Evolutionary conservation across 2,888 invertebrate genomes (phyloP).

Genomic region (Unio delphinus): DNA sequence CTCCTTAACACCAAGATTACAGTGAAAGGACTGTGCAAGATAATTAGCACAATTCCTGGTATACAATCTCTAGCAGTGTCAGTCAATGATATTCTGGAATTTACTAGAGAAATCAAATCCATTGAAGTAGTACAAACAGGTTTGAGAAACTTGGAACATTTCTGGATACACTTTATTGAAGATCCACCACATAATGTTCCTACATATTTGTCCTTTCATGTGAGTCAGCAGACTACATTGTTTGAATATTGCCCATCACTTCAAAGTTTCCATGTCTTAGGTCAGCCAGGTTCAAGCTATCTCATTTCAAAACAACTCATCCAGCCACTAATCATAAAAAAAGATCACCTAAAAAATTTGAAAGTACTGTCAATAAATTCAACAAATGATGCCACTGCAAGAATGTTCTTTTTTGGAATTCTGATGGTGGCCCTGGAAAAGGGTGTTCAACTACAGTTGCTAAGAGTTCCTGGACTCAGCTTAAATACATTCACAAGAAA

Average conservation of each 20-base stretch:
- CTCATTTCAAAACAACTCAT: conserved; percentile 62
- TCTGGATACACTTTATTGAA: conserved; percentile 62
- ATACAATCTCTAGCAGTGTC: conserved; percentile 59
- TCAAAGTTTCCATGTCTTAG: conserved; percentile 61
- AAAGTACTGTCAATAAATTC: conserved; percentile 61
- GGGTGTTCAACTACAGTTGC: conserved; percentile 26
- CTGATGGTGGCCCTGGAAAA: conserved; percentile 56
- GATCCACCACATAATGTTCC: conserved; percentile 43
- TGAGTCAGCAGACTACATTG: conserved; percentile 55
- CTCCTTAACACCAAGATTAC: conserved; percentile 62
- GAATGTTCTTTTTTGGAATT: conserved; percentile 67
- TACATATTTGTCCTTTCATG: conserved; percentile 58
- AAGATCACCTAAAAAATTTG: conserved; percentile 54
- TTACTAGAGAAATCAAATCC: conserved; percentile 57
- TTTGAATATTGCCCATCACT: conserved; percentile 63
- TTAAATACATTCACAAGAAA: conserved; percentile 30
- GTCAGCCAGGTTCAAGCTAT: conserved; percentile 58
- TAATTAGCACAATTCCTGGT: conserved; percentile 49
- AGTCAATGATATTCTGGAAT: conserved; percentile 57
- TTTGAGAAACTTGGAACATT: conserved; percentile 47
- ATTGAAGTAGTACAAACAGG: conserved; percentile 51
- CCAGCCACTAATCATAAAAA: conserved; percentile 61
- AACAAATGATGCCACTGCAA: conserved; percentile 65
- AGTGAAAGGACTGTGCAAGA: conserved; percentile 54
- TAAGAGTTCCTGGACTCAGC: conserved; percentile 33